Percentiles rank a stretch among this genome's conserved stretches.
These are phyloP conservation scores for Pollenia griseotomentosa DNA, from an alignment of 2,888 invertebrate genomes.

Conservation along the genomic window DNA sequence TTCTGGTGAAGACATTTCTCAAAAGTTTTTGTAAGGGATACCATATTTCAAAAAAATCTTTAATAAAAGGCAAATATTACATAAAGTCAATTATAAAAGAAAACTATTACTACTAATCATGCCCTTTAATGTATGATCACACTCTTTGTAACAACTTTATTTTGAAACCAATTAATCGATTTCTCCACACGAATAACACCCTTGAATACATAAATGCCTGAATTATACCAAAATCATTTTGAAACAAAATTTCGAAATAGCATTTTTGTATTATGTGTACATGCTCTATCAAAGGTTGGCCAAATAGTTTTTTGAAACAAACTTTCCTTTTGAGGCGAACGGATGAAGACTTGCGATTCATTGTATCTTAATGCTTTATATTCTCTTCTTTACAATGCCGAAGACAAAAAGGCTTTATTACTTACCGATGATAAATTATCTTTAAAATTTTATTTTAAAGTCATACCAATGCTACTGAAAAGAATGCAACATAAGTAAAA, in stretches of 20 bases:
- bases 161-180: constrained; percentile 23
- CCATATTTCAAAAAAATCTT: too few species aligned
- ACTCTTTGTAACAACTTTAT: background rate
- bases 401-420: too few species aligned
- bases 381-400: background rate
- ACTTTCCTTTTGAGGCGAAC: background rate
- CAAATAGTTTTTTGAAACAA: background rate
- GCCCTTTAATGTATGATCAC: background rate
- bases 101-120: too few species aligned
- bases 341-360: constrained; percentile 55
- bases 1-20: too few species aligned
- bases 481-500: constrained; percentile 25
- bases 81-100: too few species aligned
- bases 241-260: constrained; percentile 1
- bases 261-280: background rate
- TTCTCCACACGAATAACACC: background rate
- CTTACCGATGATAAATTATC: constrained; percentile 66
- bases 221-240: constrained; percentile 32
- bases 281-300: background rate
- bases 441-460: constrained; percentile 56
- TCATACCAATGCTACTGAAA: constrained; percentile 40
- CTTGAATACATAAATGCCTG: background rate
- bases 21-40: too few species aligned
- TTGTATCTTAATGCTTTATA: constrained; percentile 51
- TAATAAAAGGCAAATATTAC: too few species aligned